phyloP scores from a whole-genome alignment of 2,797 vertebrate genomes.

The Lacerta bilineata region DNA sequence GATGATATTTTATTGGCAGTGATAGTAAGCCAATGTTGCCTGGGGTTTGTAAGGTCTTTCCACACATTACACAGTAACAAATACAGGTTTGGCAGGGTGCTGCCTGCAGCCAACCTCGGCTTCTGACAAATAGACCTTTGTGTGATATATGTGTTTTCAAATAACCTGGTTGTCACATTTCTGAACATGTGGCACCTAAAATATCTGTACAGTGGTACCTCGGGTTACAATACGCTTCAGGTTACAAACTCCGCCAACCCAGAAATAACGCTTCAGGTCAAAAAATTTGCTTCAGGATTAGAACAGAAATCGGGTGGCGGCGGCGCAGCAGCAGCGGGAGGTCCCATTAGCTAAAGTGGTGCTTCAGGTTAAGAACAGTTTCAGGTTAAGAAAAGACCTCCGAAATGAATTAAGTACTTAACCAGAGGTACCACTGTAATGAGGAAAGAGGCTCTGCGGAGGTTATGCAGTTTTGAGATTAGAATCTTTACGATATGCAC shows the following conservation, averaged over 20 bases:
- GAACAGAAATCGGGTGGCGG: too few species aligned
- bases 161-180: neutral
- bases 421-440: too few species aligned
- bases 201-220: neutral
- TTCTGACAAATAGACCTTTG: neutral
- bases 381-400: too few species aligned
- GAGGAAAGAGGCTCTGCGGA: neutral
- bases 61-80: neutral
- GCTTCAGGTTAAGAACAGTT: too few species aligned
- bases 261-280: too few species aligned
- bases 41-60: neutral
- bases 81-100: neutral
- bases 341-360: too few species aligned
- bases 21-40: neutral
- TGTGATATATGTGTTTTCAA: neutral
- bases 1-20: slow-evolving; percentile 26
- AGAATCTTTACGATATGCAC: neutral
- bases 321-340: too few species aligned
- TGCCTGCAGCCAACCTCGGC: neutral
- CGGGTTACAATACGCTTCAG: too few species aligned
- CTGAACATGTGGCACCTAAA: neutral
- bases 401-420: too few species aligned
- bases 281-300: too few species aligned
- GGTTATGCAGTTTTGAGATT: neutral
- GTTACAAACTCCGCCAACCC: too few species aligned